Base-by-base conservation (phyloP, 2,888 invertebrate species). In the Philereme vetulata region DNA sequence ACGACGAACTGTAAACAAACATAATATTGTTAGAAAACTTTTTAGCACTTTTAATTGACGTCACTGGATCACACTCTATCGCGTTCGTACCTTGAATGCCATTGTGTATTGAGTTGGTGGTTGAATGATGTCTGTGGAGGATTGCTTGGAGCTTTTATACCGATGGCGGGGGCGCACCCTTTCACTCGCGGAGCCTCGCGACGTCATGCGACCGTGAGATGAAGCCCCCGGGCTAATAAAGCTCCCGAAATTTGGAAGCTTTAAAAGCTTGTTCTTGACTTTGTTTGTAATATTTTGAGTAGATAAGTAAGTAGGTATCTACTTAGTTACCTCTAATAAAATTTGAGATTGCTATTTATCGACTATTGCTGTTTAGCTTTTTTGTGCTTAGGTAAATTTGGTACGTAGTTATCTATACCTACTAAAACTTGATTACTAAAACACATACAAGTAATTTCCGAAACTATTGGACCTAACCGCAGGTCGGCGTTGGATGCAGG, bases 21-120 rank as follows among this genome's bases (percentile, higher is more conserved):
- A 60, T 44, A 51, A 10, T 33, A 53, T 42, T 34, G 35, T 65
- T 63, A 61, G 44, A 62, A 21, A 21, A 49, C 36, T 45, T 58
- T 51, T 21, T 2, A 21, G 47, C 52, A 68, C 44, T 60, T 47
- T 7, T 45, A 54, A 46, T 57, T 51, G n/a, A 9, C 35, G 51
- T 65, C 65, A 72, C 65, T 62, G 54, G 56, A 56, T 67, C 46
- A 68, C 64, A 55, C 57, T 38, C 4, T 9, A 60, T 50, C 50
- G 50, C 55, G 10, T 4, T 7, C 55, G 50, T 89, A 91, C 91
- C 91, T 91, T 90, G 82, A 88, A 89, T 81, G 89, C 89, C 91
- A 91, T 91, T 83, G 81, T 87, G 81, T 78, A 69, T 72, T 73
- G 66, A 72, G 75, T 79, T 80, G 82, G 78, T 81, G 74, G 78